A percentile compares a stretch with the other conserved stretches of the same genome.
Evolutionary conservation across 2,888 invertebrate genomes (phyloP).

Genomic region (Diabrotica balteata): DNA sequence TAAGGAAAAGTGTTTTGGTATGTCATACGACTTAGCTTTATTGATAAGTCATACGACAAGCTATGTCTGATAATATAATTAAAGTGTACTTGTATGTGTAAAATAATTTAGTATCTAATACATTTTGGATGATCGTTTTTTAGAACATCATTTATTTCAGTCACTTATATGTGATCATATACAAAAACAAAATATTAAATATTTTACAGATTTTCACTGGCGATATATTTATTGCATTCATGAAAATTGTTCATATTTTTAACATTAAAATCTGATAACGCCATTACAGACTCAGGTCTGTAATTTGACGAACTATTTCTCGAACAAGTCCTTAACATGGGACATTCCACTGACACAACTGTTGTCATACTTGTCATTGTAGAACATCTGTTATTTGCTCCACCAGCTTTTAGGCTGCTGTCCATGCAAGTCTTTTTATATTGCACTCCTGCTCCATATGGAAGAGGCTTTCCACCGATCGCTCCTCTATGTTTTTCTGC

Average conservation of each 20-base stretch:
- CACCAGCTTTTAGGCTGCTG: slow-evolving; percentile 44
- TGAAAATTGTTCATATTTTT: slow-evolving; percentile 47
- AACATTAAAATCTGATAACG: slow-evolving; percentile 50
- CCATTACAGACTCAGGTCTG: slow-evolving; percentile 47
- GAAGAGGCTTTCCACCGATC: slow-evolving; percentile 58
- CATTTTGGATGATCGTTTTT: no score
- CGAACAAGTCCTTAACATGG: slow-evolving; percentile 51
- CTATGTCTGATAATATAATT: no score
- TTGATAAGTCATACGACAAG: no score
- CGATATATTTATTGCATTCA: slow-evolving; percentile 47
- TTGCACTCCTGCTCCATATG: slow-evolving; percentile 55
- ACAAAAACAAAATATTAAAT: not conserved
- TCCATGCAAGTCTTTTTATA: slow-evolving; percentile 44
- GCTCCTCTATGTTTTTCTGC: slow-evolving; percentile 61
- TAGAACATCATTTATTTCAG: no score
- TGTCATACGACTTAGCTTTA: no score
- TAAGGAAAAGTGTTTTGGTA: no score
- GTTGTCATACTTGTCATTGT: slow-evolving; percentile 57
- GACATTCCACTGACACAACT: slow-evolving; percentile 57
- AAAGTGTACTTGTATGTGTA: no score
- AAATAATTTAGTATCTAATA: no score
- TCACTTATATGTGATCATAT: no score
- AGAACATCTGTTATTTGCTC: slow-evolving; percentile 53
- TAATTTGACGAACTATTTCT: slow-evolving; percentile 47
- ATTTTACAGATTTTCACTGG: slow-evolving; percentile 51